Conservation (phyloP, 2,797 vertebrate genomes). For the Melanotaenia parkinsoni region DNA sequence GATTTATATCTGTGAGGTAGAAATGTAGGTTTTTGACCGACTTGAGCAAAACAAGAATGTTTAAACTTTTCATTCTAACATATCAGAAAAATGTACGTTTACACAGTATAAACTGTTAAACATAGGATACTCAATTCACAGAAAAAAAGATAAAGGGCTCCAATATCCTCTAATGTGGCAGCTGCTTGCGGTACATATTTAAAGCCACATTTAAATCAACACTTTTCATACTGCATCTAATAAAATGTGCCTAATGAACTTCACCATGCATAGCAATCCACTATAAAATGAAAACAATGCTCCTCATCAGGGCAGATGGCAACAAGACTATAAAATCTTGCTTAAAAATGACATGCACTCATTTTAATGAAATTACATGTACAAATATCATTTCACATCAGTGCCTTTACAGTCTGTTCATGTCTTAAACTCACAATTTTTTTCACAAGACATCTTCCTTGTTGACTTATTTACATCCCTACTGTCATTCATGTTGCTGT, state of each 20-base stretch:
- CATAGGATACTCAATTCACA: slow-evolving; percentile 44
- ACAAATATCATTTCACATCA: slow-evolving; percentile 84
- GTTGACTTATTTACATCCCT: slow-evolving; percentile 55
- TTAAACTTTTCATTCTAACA: slow-evolving; percentile 39
- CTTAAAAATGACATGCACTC: slow-evolving; percentile 90
- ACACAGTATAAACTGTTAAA: slow-evolving; percentile 61
- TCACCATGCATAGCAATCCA: slow-evolving; percentile 92
- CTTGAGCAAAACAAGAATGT: slow-evolving; percentile 55
- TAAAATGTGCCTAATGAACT: slow-evolving; percentile 92
- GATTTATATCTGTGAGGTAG: slow-evolving; percentile 78
- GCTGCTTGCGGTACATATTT: slow-evolving; percentile 84
- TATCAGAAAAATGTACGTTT: slow-evolving; percentile 55
- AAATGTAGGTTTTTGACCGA: slow-evolving; percentile 74
- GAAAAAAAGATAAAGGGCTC: slow-evolving; percentile 41
- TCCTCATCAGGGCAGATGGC: slow-evolving; percentile 83
- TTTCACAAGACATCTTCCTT: slow-evolving; percentile 69
- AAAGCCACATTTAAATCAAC: slow-evolving; percentile 89
- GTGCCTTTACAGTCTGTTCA: slow-evolving; percentile 76
- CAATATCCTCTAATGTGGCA: slow-evolving; percentile 79
- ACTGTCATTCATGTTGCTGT: slow-evolving; percentile 56
- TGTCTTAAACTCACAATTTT: slow-evolving; percentile 80
- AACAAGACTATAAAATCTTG: slow-evolving; percentile 88
- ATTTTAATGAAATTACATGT: slow-evolving; percentile 89
- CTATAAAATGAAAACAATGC: slow-evolving; percentile 92
- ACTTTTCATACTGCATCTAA: slow-evolving; percentile 90